Base-by-base conservation (phyloP, 2,888 invertebrate species). In the Hermaeophaga mercurialis region DNA sequence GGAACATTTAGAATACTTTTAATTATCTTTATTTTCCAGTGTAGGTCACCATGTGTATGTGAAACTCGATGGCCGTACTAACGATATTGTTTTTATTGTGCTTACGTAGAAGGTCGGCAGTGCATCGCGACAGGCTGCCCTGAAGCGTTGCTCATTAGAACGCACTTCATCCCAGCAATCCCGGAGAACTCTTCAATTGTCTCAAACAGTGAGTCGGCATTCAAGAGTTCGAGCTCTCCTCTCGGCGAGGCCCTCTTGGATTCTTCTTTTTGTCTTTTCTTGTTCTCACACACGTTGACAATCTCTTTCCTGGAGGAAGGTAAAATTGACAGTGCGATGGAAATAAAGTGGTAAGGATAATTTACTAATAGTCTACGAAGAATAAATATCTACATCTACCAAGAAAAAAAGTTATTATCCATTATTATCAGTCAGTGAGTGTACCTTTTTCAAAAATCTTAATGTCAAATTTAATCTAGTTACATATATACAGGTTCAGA, bases 71-170 rank as follows among this genome's bases (percentile, higher is more conserved):
- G 58, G 62, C 56, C 56, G 64, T 62, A n/a, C n/a, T n/a, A 61
- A 65, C 63, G 64, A 64, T 68, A 68, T 66, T 66, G 67, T 67
- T 67, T 67, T 67, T 67, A 66, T 67, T 67, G 65, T 66, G 68
- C 66, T 64, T 61, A 61, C 64, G 45, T n/a, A 44, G 15, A 38
- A 58, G 54, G 49, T 54, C 54, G 58, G 19, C 22, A 8, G 54
- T 58, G 54, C 54, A 54, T 57, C 48, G 53, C 44, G 45, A 56
- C 54, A 28, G 45, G 55, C 57, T 62, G 63, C 69, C 73, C 70
- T 59, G 65, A 62, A 71, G 72, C 72, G 71, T 64, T 73, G 73
- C 73, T 73, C 73, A 73, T 73, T 73, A 73, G 71, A 69, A 70
- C 70, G 67, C 67, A 73, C 73, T 73, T 70, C 72, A 73, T 73